phyloP scores from a whole-genome alignment of 2,113 vertebrate genomes.

The Aramus guarauna region DNA sequence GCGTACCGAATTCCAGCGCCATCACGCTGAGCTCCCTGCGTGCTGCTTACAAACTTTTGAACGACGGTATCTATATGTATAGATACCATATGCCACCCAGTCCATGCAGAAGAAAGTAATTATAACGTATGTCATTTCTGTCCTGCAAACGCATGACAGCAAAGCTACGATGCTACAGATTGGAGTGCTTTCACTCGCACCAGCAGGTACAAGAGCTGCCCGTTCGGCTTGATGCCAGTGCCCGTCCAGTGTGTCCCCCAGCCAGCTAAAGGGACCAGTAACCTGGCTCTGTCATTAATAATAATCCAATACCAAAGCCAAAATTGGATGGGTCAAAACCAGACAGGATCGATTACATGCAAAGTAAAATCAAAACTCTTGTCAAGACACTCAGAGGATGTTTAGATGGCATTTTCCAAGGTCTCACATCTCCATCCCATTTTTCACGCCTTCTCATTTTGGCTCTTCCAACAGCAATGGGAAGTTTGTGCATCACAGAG shows the following conservation, averaged over 20 bases:
- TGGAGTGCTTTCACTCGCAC: accelerated
- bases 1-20: neutral
- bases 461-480: neutral
- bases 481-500: neutral
- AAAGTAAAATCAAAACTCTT: neutral
- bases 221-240: neutral
- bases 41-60: neutral
- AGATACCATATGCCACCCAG: too few relatives aligned
- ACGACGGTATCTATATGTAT: too few relatives aligned
- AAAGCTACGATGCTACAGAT: neutral
- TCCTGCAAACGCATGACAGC: too few relatives aligned
- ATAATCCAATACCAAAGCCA: neutral
- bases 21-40: neutral
- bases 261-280: neutral
- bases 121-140: too few relatives aligned
- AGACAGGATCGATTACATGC: neutral
- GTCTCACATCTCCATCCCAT: neutral
- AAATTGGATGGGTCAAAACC: neutral
- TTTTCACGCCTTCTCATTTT: neutral
- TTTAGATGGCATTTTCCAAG: neutral
- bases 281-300: neutral
- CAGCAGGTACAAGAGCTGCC: neutral
- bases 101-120: neutral
- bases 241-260: neutral
- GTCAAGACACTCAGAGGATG: neutral